Evolutionary conservation across 2,888 invertebrate genomes (phyloP), one percentile per base, ranked within the genome.

Genomic region (Dorcus hopei): DNA sequence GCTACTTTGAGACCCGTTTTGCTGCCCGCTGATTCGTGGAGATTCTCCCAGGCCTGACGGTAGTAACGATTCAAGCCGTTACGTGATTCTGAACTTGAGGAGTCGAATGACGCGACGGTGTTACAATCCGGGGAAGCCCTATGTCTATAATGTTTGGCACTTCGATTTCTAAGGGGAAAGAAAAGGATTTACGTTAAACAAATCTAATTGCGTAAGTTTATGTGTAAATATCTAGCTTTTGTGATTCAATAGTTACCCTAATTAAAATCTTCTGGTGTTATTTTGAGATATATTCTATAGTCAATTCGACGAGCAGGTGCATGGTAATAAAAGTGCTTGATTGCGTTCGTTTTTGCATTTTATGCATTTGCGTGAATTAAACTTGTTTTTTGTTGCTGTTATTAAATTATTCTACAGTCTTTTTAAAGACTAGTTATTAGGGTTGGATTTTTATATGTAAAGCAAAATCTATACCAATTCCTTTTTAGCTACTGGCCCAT

Each of bases 41-140:
- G 83, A 76, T 94, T 93, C 76, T 95, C 94, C 95, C 95, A 95
- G 2, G 95, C 95, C 77, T 93, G 91, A 33, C 93, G 85, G 79
- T 95, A 95, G 79, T 92, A 94, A 59, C 93, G 85, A 76, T 93
- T 94, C 62, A 95, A 82, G 14, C 85, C 85, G 70, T 88, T 86
- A 52, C 91, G 85, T 7, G 91, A 92, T 72, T 93, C 67, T 38
- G 63, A 63, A 49, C 65, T 67, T 52, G 93, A 91, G 52, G 93
- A 93, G 75, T 91, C 93, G 75, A 93, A 89, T 14, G 94, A 93
- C 52, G 92, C 93, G 59, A 93, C 93, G 38, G 94, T 94, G 79
- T 93, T 92, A 81, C 93, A 93, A 79, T 94, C 94, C 39, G 92
- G 91, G 8, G 93, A 91, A 69, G 91, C 90, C 72, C 93, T 90